phyloP scores from a whole-genome alignment of 2,888 invertebrate genomes.

The Mechanitis messenoides region DNA sequence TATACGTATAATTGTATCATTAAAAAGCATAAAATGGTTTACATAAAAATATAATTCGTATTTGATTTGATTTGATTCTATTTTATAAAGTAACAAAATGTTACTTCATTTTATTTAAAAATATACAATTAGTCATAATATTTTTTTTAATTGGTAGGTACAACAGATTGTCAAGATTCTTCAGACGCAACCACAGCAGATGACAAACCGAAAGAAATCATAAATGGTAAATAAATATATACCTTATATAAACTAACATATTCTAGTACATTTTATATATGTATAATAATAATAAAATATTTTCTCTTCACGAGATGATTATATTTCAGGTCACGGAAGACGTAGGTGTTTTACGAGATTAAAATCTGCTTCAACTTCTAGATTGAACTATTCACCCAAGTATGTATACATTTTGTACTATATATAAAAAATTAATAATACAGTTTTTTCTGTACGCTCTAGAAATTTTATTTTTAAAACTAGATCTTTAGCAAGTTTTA shows the following conservation, averaged over 20 bases:
- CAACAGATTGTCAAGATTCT: conserved; percentile 73
- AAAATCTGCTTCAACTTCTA: conserved; percentile 82
- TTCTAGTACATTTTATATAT: not conserved
- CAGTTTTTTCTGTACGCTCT: no score
- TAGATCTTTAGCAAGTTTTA: no score
- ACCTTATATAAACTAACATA: not conserved
- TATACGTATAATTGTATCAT: no score
- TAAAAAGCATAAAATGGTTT: no score
- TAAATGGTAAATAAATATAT: conserved; percentile 48
- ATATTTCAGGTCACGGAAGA: conserved; percentile 71
- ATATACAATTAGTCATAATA: not conserved
- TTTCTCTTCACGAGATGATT: not conserved
- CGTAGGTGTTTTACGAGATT: conserved; percentile 82
- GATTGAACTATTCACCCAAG: conserved; percentile 79
- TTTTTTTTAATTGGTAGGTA: conserved; percentile 40
- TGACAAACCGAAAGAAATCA: conserved; percentile 61
- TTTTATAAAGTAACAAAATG: no score
- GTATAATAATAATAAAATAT: conserved; percentile 2
- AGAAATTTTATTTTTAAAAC: no score
- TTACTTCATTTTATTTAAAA: no score
- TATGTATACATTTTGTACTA: conserved; percentile 40
- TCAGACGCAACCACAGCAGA: conserved; percentile 75
- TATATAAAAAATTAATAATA: no score
- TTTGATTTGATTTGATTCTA: no score
- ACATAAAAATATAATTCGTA: no score